Evolutionary conservation across 2,797 vertebrate genomes (phyloP), one percentile per base, ranked within the genome.

Genomic region (Thunnus albacares): DNA sequence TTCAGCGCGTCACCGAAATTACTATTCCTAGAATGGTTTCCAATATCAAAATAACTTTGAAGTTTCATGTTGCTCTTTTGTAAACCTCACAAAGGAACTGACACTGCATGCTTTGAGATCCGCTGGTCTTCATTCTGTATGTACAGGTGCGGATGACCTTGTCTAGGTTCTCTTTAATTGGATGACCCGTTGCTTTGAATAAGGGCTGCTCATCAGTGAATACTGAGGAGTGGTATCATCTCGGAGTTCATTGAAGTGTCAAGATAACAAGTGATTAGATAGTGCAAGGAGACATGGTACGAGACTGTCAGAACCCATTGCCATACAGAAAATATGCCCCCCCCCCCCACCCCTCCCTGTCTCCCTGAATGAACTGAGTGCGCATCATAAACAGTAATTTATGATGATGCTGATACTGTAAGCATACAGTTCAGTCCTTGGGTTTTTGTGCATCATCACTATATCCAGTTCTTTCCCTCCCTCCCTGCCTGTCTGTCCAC

Each of bases 31-130:
- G 89, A 86, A 60, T 82, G 88, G 86, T 85, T 91, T 88, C 86
- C 75, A 76, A 87, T 90, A 92, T 93, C 87, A 91, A 92, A 92
- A 93, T 90, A 91, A 93, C 94, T 95, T 95, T 95, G 94, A 95
- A 93, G 93, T 94, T 92, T 78, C 63, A 69, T 89, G 90, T 88
- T 92, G 59, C 83, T 91, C 91, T 93, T 93, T 92, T 90, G 89
- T 93, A 90, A 91, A 88, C 61, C 85, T 84, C 89, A 92, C 91
- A 92, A 86, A 88, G 81, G 86, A 88, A 74, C 84, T 71, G 90
- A 86, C 89, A 85, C 79, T 43, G 55, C 26, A 1, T 12, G 85
- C 91, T 79, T 82, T 78, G 82, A 90, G 86, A 88, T 75, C 30
- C 1, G 26, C 81, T 12, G 68, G 77, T 87, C 84, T 89, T 90